These are phyloP conservation scores for Drosophila teissieri DNA, from an alignment of 1,140 invertebrate species.

Conservation along the genomic window DNA sequence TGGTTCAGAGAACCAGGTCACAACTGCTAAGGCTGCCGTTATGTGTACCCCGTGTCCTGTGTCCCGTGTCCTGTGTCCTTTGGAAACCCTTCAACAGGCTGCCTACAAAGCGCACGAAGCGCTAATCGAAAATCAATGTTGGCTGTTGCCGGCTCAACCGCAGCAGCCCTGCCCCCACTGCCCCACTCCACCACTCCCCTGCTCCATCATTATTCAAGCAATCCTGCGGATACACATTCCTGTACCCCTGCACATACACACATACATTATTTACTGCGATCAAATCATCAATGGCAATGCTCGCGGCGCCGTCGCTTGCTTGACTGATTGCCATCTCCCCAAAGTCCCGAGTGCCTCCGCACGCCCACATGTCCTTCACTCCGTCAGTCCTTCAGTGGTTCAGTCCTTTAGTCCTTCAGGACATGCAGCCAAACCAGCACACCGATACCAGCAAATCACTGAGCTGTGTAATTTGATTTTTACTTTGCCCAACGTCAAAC, in stretches of 20 bases:
- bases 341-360: background rate
- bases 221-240: slow-evolving; percentile 47
- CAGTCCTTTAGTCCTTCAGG: background rate
- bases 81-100: slow-evolving; percentile 55
- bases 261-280: slow-evolving; percentile 75
- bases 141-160: slow-evolving; percentile 31
- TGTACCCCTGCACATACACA: slow-evolving; percentile 29
- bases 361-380: slow-evolving; percentile 9
- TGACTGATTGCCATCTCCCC: slow-evolving; percentile 60
- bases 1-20: slow-evolving; percentile 52
- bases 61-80: background rate
- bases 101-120: slow-evolving; percentile 25
- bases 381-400: too few species aligned
- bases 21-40: slow-evolving; percentile 47
- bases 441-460: slow-evolving; percentile 74
- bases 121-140: slow-evolving; percentile 79
- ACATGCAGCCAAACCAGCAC: slow-evolving; percentile 32
- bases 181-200: background rate
- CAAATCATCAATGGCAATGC: slow-evolving; percentile 70
- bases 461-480: slow-evolving; percentile 78
- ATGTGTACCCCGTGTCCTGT: slow-evolving; percentile 21
- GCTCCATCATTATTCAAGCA: background rate
- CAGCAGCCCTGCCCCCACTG: slow-evolving; percentile 6
- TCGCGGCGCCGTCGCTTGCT: slow-evolving; percentile 57
- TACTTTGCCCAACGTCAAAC: slow-evolving; percentile 37